A percentile compares a stretch with the other conserved stretches of the same genome.
Evolutionary conservation across 2,797 vertebrate genomes (phyloP).

Genomic region (Momotus momota): DNA sequence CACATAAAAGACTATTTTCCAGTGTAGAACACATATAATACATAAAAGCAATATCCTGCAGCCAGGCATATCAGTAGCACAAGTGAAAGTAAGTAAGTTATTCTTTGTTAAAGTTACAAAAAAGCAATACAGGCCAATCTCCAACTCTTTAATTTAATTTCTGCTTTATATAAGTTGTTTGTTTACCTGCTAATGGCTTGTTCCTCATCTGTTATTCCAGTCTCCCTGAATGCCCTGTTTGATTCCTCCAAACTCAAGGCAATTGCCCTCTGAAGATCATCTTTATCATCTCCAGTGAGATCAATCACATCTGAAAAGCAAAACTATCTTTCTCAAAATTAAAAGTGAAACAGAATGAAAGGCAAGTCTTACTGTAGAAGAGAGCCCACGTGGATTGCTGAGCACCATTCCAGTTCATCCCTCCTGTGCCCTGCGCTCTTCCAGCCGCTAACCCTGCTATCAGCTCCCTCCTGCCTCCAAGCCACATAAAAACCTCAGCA

Average conservation of each 20-base stretch:
- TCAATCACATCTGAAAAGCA: slow-evolving; percentile 94
- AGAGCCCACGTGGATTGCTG: slow-evolving; percentile 3
- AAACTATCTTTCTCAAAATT: slow-evolving; percentile 81
- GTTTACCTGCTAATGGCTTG: slow-evolving; percentile 98
- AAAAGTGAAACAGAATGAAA: slow-evolving; percentile 77
- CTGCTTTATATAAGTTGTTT: slow-evolving; percentile 66
- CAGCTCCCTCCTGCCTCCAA: neutral
- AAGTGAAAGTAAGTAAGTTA: slow-evolving; percentile 54
- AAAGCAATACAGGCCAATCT: slow-evolving; percentile 65
- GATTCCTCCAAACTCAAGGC: slow-evolving; percentile 99
- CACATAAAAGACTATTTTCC: slow-evolving; percentile 10
- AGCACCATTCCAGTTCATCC: slow-evolving; percentile 28
- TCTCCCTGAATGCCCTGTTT: slow-evolving; percentile 95
- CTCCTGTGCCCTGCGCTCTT: neutral
- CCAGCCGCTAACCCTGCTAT: neutral
- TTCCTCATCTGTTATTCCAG: slow-evolving; percentile 98
- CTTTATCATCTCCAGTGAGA: slow-evolving; percentile 98
- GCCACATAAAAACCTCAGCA: neutral
- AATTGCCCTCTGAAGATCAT: slow-evolving; percentile 99
- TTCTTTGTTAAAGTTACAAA: slow-evolving; percentile 34
- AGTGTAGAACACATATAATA: slow-evolving; percentile 1
- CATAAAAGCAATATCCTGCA: slow-evolving; percentile 58
- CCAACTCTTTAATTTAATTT: slow-evolving; percentile 58
- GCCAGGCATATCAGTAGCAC: slow-evolving; percentile 58
- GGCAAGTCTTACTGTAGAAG: slow-evolving; percentile 56